A percentile compares a stretch with the other conserved stretches of the same genome.
phyloP scores from a whole-genome alignment of 2,888 invertebrate genomes.

The Drosophila nr. perissopoda region DNA sequence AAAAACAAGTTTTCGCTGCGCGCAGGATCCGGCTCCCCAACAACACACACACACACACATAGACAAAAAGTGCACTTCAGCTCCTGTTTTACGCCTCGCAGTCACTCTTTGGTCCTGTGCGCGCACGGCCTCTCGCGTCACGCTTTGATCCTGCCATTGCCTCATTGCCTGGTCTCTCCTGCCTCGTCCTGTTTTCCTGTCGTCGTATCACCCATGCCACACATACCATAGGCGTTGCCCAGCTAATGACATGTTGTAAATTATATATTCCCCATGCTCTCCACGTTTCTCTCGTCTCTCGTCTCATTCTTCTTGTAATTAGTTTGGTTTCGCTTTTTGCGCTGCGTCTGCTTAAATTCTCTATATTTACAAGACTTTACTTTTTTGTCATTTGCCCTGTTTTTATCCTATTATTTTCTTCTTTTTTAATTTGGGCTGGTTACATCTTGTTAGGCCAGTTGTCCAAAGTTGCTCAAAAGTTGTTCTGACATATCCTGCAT shows the following conservation, averaged over 20 bases:
- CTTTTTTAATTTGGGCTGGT: neutral
- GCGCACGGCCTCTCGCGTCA: slow-evolving; percentile 64
- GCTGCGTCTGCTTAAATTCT: slow-evolving; percentile 33
- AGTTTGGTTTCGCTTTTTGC: slow-evolving; percentile 49
- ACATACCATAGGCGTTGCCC: slow-evolving; percentile 72
- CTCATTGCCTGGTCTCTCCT: slow-evolving; percentile 12
- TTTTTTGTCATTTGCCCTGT: slow-evolving; percentile 1
- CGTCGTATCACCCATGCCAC: slow-evolving; percentile 36
- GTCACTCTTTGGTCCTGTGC: slow-evolving; percentile 49
- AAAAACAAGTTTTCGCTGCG: slow-evolving; percentile 68
- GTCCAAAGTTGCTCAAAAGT: slow-evolving; percentile 5
- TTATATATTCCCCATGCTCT: slow-evolving; percentile 59
- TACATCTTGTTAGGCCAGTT: slow-evolving; percentile 29
- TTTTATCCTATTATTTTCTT: neutral
- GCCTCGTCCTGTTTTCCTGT: slow-evolving; percentile 2
- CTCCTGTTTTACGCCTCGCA: slow-evolving; percentile 34
- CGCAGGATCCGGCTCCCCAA: slow-evolving; percentile 68
- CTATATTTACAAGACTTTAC: slow-evolving; percentile 11
- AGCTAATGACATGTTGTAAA: slow-evolving; percentile 79
- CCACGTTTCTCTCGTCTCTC: slow-evolving; percentile 10
- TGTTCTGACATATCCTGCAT: neutral
- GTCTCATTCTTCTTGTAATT: slow-evolving; percentile 57
- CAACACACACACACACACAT: neutral
- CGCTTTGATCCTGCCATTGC: slow-evolving; percentile 78
- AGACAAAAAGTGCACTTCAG: slow-evolving; percentile 51